Conservation (phyloP, 2,113 vertebrate species). For the Perca schrenkii region DNA sequence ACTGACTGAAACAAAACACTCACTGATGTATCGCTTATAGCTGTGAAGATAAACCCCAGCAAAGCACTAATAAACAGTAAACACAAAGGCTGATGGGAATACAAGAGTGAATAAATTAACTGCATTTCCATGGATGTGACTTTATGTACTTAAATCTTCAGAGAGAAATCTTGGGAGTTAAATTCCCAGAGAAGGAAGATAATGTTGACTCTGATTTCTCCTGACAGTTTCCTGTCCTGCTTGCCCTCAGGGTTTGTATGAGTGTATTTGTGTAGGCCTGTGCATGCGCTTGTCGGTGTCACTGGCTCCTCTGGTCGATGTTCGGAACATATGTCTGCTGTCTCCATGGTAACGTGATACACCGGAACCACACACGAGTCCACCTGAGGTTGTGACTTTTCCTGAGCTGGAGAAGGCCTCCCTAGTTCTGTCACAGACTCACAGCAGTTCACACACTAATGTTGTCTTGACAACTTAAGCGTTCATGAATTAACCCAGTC, state of each 20-base stretch:
- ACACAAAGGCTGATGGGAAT: conserved; percentile 63
- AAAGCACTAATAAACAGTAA: conserved; percentile 62
- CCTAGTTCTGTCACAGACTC: not conserved
- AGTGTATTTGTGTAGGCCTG: not conserved
- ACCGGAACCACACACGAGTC: conserved; percentile 42
- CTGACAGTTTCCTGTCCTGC: conserved; percentile 70
- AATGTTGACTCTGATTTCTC: conserved; percentile 73
- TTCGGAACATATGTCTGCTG: conserved; percentile 73
- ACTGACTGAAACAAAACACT: conserved; percentile 59
- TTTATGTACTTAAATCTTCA: conserved; percentile 52
- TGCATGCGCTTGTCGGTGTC: conserved; percentile 32
- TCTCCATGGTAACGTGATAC: conserved; percentile 73
- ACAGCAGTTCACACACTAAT: not conserved
- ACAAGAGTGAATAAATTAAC: conserved; percentile 51
- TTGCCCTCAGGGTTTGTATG: conserved; percentile 46
- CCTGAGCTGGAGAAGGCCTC: not conserved
- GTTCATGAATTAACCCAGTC: not conserved
- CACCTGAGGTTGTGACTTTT: conserved; percentile 51
- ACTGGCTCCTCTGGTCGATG: conserved; percentile 50
- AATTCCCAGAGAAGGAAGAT: conserved; percentile 54
- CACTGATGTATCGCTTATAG: conserved; percentile 50
- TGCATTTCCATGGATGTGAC: conserved; percentile 9
- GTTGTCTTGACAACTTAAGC: not conserved
- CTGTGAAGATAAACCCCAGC: conserved; percentile 60
- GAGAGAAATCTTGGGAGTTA: conserved; percentile 43